Percentiles rank a stretch among this genome's conserved stretches.
Conservation (phyloP, 2,797 vertebrate species). For the Valencia hispanica region DNA sequence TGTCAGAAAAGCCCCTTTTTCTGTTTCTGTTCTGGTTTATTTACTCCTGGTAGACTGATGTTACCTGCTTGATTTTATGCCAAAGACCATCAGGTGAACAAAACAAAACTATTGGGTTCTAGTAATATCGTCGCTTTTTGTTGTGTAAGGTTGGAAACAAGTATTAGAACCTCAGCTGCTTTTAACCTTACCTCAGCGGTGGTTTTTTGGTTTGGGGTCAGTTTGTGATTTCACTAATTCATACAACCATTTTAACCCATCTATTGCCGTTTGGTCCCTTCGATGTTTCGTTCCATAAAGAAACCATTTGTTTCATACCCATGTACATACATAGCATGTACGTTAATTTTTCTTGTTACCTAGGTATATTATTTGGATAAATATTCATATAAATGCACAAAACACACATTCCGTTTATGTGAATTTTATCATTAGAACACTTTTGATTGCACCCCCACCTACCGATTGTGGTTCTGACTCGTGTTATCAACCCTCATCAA, state of each 20-base stretch:
- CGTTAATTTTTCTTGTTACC: neutral
- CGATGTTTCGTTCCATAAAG: neutral
- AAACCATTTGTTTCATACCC: neutral
- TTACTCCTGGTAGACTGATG: neutral
- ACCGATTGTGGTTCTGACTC: neutral
- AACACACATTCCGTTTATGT: neutral
- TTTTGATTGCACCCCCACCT: neutral
- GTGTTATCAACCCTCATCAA: neutral
- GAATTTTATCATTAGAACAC: neutral
- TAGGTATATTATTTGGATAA: neutral
- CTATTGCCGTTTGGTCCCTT: neutral
- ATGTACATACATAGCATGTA: neutral
- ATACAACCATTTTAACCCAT: neutral
- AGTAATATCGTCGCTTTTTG: neutral
- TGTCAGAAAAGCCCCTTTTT: neutral
- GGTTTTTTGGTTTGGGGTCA: neutral
- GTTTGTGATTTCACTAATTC: neutral
- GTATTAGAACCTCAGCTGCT: neutral
- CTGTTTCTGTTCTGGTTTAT: slow-evolving; percentile 3
- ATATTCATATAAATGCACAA: neutral
- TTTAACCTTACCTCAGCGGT: neutral
- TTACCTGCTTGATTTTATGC: neutral
- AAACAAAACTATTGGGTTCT: neutral
- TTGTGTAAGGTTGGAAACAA: neutral
- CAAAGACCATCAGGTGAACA: neutral